Evolutionary conservation across 64 coral and sea anemone genomes (phyloP).

Genomic region (Montipora capricornis): DNA sequence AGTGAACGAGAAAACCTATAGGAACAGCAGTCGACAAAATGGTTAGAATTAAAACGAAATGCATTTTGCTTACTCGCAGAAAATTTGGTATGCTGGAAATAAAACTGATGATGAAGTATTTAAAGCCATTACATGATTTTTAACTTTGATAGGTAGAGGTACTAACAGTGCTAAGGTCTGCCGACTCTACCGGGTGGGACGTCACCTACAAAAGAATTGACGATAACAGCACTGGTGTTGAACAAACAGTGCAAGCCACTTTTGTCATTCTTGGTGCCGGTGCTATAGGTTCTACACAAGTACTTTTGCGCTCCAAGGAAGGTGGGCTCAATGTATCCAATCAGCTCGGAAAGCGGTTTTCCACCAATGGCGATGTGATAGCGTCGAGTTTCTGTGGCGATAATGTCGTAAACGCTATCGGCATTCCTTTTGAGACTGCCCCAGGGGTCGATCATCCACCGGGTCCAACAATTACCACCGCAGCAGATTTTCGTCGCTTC

Average conservation of each 20-base stretch:
- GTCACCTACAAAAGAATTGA: slow-evolving; percentile 46
- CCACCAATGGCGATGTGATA: slow-evolving; percentile 56
- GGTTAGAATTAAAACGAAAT: too few species aligned
- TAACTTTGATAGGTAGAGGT: neutral
- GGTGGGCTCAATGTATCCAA: slow-evolving; percentile 42
- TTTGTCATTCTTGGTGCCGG: slow-evolving; percentile 63
- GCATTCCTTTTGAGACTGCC: slow-evolving; percentile 20
- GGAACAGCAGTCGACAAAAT: too few species aligned
- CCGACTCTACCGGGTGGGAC: neutral
- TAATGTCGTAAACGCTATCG: slow-evolving; percentile 14
- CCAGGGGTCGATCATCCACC: neutral
- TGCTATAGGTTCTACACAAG: slow-evolving; percentile 59
- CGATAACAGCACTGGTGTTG: neutral
- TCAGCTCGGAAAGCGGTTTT: slow-evolving; percentile 34
- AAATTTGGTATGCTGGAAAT: too few species aligned
- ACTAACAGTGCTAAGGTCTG: neutral
- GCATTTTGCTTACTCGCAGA: too few species aligned
- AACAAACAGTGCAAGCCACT: slow-evolving; percentile 9
- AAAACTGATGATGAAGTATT: too few species aligned
- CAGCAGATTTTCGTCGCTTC: slow-evolving; percentile 41
- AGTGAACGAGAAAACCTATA: too few species aligned
- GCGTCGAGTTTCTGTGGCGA: slow-evolving; percentile 46
- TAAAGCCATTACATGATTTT: too few species aligned
- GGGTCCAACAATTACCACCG: slow-evolving; percentile 3
- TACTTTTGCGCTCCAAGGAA: slow-evolving; percentile 57